Evolutionary conservation across 1,140 invertebrate species (phyloP), one percentile per base, ranked within the genome.

Genomic region (Drosophila lini): DNA sequence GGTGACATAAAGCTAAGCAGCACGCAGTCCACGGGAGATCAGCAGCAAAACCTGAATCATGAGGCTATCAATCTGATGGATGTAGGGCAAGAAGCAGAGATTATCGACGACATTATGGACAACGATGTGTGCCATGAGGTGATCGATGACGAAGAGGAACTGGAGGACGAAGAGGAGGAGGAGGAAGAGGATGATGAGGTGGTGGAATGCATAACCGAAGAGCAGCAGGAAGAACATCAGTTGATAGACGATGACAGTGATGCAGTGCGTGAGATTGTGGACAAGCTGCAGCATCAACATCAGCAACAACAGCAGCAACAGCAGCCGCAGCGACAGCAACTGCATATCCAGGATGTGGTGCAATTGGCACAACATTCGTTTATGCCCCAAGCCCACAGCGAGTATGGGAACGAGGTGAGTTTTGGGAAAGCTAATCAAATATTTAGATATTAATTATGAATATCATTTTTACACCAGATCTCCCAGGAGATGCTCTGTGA

Each of bases 11-110:
- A 91, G 52, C 44, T 91, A 36, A 58, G 55, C 38, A 74, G 38
- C 15, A 78, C 55, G 11, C 80, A 52, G 36, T 62, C 78, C 19
- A 36, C 47, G 8, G 53, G 74, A 7, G 74, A 77, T 36, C 28
- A 70, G 40, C 67, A 76, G n/a, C 79, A 61, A 9, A 68, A 80
- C 28, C 41, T 78, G 38, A 78, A 61, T 57, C 81, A 84, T 57
- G 91, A 92, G 34, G 78, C 83, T 38, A 81, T 84, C 5, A 75
- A 91, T 48, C 68, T 91, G n/a, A 78, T 92, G 67, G 80, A 92
- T 10, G 91, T 92, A 11, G 90, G 90, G 22, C 78, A 78, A 45
- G 81, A 86, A 40, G 47, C 48, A 0, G 83, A 88, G 74, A 48
- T 91, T 19, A 74, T 91, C 56, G 53, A 91, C 52, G 59, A 88